Evolutionary conservation across 2,888 invertebrate species (phyloP), one percentile per base, ranked within the genome.

Genomic region (Amiota mariae): DNA sequence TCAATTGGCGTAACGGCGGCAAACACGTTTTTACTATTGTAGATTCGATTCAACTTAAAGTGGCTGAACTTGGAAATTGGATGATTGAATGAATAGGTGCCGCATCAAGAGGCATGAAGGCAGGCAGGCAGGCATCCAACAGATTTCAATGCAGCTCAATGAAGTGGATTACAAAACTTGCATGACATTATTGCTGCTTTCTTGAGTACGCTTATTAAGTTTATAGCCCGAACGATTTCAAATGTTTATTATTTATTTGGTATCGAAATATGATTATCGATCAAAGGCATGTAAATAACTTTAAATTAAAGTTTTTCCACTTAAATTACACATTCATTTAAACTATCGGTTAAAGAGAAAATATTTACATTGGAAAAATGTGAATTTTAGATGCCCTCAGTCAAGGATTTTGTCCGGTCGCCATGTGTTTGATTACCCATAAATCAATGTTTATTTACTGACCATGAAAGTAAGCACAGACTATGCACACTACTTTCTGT

Each of bases 241-340:
- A 6, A 63, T 24, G 46, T 46, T 63, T 57, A 57, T 70, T 51
- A 63, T 48, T 46, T 59, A 72, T 13, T 36, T 64, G 51, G 75
- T 75, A 73, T 77, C 81, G 76, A 84, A 81, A 82, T 81, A 78
- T 80, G 81, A 77, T 71, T 71, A 72, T 71, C 71, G 71, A 18
- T 24, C n/a, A 66, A 67, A 71, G 49, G 20, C 64, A 59, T 70
- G 72, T 59, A 74, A 59, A 64, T 24, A 68, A 75, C 59, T 72
- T 71, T 20, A 57, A 3, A 57, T 57, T 57, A 10, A 20, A 20
- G 57, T 8, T 15, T 15, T 57, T 57, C 24, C 24, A 24, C 15
- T 57, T 57, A 6, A 57, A 57, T n/a, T n/a, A n/a, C 24, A 24
- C 1, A 24, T 24, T 24, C 24, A 2, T 59, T 59, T 59, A 18